These are phyloP conservation scores for Drosophila kanekoi DNA, from an alignment of 2,888 invertebrate genomes.

Conservation along the genomic window DNA sequence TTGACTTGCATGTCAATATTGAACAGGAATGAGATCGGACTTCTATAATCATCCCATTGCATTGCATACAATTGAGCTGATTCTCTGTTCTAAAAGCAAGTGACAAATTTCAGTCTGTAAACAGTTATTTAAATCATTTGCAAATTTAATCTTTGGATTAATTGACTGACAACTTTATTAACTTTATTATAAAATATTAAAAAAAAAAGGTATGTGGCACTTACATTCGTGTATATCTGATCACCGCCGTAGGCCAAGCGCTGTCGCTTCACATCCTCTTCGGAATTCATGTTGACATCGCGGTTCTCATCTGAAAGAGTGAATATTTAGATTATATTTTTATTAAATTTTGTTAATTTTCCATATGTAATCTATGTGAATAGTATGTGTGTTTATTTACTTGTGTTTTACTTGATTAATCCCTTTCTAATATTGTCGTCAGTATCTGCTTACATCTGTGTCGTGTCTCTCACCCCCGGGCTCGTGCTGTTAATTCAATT, in stretches of 20 bases:
- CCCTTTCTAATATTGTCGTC: neutral
- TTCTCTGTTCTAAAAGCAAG: too few relatives aligned
- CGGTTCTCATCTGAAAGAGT: slow-evolving; percentile 92
- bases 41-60: too few relatives aligned
- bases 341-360: neutral
- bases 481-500: slow-evolving; percentile 50
- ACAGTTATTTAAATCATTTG: too few relatives aligned
- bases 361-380: neutral
- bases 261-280: slow-evolving; percentile 95
- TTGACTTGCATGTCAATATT: too few relatives aligned
- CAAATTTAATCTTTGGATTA: too few relatives aligned
- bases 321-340: neutral
- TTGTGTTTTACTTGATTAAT: neutral
- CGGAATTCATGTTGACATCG: slow-evolving; percentile 94
- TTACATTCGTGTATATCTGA: slow-evolving; percentile 95
- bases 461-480: neutral
- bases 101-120: too few relatives aligned
- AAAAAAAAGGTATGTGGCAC: slow-evolving; percentile 70
- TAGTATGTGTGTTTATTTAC: neutral
- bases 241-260: slow-evolving; percentile 95
- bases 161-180: too few relatives aligned
- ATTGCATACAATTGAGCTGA: too few relatives aligned
- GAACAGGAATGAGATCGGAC: too few relatives aligned
- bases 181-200: too few relatives aligned
- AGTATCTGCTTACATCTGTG: neutral